These are phyloP conservation scores for Dendrolimus punctatus DNA, from an alignment of 1,140 invertebrate genomes.

Conservation along the genomic window DNA sequence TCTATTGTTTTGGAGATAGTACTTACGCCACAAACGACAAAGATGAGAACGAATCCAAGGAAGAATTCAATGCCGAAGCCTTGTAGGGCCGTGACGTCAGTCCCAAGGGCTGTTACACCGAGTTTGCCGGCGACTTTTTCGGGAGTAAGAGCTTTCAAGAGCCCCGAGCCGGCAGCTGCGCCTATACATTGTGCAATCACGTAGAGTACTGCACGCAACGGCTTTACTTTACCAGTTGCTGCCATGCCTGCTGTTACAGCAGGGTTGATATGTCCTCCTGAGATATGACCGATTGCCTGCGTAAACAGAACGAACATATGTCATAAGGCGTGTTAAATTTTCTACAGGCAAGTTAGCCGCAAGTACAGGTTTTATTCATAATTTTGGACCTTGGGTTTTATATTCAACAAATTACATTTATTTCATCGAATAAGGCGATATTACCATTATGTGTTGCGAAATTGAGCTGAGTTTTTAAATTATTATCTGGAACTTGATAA, in stretches of 20 bases:
- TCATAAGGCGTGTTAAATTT: no score
- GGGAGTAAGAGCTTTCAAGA: slow-evolving; percentile 75
- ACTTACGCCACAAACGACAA: slow-evolving; percentile 89
- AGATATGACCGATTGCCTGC: slow-evolving; percentile 88
- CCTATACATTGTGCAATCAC: slow-evolving; percentile 88
- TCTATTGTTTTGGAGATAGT: not conserved
- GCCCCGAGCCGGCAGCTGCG: slow-evolving; percentile 85
- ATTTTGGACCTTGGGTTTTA: no score
- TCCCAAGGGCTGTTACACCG: slow-evolving; percentile 75
- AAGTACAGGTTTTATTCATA: no score
- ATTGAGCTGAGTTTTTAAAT: no score
- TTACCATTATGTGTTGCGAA: no score
- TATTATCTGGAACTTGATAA: no score
- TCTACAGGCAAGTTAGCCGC: no score
- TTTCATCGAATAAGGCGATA: no score
- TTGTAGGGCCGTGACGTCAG: slow-evolving; percentile 77
- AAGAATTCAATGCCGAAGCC: slow-evolving; percentile 92
- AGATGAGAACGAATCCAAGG: slow-evolving; percentile 89
- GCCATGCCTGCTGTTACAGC: slow-evolving; percentile 88
- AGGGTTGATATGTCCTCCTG: slow-evolving; percentile 93
- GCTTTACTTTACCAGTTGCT: slow-evolving; percentile 83
- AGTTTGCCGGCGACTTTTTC: slow-evolving; percentile 71
- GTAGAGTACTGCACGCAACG: slow-evolving; percentile 85
- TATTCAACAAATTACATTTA: no score
- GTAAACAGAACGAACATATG: not conserved